Conservation (phyloP, 2,888 invertebrate species). For the Nemotelus pantherinus region DNA sequence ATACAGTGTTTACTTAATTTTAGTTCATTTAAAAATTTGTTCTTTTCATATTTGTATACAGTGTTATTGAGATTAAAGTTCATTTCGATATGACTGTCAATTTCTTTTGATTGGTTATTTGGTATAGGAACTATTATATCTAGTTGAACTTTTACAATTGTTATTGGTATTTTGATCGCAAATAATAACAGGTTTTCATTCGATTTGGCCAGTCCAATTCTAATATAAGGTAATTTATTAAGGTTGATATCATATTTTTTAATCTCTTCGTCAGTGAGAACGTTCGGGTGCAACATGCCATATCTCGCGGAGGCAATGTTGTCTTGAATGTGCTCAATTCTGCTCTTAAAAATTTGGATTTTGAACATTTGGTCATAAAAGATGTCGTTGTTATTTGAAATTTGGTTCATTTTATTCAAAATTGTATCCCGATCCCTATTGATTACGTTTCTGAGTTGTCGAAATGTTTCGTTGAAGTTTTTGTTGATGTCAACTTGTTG, state of each 20-base stretch:
- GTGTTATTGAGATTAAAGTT: no score
- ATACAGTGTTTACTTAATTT: background rate
- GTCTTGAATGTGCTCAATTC: slow-evolving; percentile 28
- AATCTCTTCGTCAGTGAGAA: slow-evolving; percentile 4
- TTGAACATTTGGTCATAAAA: slow-evolving; percentile 19
- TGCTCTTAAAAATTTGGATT: slow-evolving; percentile 28
- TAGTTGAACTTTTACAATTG: background rate
- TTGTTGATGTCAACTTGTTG: slow-evolving; percentile 45
- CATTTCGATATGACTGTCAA: background rate
- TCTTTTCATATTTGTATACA: background rate
- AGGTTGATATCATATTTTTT: background rate
- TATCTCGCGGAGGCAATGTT: slow-evolving; percentile 33
- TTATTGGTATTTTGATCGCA: background rate
- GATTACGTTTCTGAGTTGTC: background rate
- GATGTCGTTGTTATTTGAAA: slow-evolving; percentile 1
- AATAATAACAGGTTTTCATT: background rate
- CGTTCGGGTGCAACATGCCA: slow-evolving; percentile 26
- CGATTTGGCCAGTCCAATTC: background rate
- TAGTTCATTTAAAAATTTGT: slow-evolving; percentile 8
- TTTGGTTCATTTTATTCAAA: background rate
- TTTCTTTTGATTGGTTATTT: slow-evolving; percentile 1
- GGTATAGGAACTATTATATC: background rate
- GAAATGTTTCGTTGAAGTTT: slow-evolving; percentile 30
- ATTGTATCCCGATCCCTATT: slow-evolving; percentile 8
- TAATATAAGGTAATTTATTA: background rate